Evolutionary conservation across 2,888 invertebrate species (phyloP).

Genomic region (Cerastoderma edule): DNA sequence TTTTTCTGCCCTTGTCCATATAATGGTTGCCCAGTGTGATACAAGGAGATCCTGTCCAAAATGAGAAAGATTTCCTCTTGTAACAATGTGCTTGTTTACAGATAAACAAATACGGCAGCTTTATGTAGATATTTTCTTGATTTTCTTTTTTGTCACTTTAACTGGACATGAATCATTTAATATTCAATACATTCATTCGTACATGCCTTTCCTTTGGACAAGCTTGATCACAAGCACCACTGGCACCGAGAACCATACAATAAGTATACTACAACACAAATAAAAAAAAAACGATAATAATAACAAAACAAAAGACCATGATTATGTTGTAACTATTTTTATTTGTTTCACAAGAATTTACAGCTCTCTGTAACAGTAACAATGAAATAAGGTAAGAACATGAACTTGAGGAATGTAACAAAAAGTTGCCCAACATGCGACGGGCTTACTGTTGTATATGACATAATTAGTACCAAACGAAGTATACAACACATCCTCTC

Average conservation of each 20-base stretch:
- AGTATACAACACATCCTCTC: neutral
- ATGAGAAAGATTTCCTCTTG: no score
- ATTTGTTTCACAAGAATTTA: slow-evolving; percentile 23
- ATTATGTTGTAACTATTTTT: slow-evolving; percentile 26
- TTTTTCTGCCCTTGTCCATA: no score
- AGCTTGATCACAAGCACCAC: no score
- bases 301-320: no score
- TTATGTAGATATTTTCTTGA: no score
- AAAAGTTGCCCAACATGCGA: slow-evolving; percentile 1
- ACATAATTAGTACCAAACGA: slow-evolving; percentile 1
- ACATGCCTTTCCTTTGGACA: neutral
- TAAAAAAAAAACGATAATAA: neutral
- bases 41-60: no score
- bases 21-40: no score
- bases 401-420: slow-evolving; percentile 21
- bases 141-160: neutral
- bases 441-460: no score
- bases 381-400: slow-evolving; percentile 19
- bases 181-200: neutral
- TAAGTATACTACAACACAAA: neutral
- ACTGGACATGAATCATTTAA: neutral
- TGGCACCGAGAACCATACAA: neutral
- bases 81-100: no score
- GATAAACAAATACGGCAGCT: no score
- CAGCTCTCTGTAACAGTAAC: slow-evolving; percentile 17